Conservation (phyloP, 2,113 vertebrate genomes). For the Plotosus lineatus region DNA sequence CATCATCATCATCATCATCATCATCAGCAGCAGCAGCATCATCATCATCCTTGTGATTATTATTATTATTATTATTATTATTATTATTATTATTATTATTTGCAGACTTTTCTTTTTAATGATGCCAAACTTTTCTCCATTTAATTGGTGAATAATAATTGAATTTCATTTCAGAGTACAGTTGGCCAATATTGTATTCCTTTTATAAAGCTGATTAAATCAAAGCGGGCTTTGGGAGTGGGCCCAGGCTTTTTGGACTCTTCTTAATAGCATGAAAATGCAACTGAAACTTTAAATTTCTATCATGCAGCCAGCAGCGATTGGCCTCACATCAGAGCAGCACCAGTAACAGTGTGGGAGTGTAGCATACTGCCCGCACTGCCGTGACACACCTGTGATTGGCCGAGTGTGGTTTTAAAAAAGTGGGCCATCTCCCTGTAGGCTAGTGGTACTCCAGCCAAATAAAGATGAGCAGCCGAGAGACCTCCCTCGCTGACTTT, state of each 20-base stretch:
- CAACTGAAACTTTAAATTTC: not conserved
- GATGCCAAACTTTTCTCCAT: not conserved
- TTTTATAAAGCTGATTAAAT: not conserved
- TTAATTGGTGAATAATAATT: not conserved
- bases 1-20: no score
- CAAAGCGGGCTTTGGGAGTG: not conserved
- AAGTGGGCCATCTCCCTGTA: constrained; percentile 76
- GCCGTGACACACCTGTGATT: constrained; percentile 65
- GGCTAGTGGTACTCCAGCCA: constrained; percentile 66
- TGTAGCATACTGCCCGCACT: constrained; percentile 50
- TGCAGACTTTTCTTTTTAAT: not conserved
- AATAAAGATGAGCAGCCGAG: constrained; percentile 67
- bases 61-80: not conserved
- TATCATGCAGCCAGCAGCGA: constrained; percentile 61
- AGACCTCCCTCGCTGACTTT: constrained; percentile 61
- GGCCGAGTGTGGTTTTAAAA: constrained; percentile 54
- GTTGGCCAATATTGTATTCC: not conserved
- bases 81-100: not conserved
- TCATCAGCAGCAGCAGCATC: no score
- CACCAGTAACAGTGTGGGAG: constrained; percentile 47
- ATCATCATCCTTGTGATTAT: no score
- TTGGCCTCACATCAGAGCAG: constrained; percentile 67
- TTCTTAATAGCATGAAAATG: constrained; percentile 5
- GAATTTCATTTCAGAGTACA: not conserved
- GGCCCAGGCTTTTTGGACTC: not conserved